Evolutionary conservation across 2,113 vertebrate genomes (phyloP).

Genomic region (Melanocharis versteri): DNA sequence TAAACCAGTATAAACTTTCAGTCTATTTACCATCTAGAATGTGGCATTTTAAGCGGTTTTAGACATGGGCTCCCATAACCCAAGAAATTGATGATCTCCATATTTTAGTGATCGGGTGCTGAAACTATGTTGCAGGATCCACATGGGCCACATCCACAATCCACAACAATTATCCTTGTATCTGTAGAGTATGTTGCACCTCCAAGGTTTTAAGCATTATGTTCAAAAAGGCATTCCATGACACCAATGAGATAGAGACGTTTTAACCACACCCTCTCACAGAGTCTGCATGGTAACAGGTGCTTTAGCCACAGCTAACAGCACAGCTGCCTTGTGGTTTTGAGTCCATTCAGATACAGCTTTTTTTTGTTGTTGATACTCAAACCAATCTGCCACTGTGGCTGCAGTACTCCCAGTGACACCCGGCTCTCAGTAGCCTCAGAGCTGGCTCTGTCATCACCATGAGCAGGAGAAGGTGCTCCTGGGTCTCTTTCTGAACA

Average conservation of each 20-base stretch:
- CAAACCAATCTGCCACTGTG: background rate
- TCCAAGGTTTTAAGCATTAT: background rate
- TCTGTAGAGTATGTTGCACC: background rate
- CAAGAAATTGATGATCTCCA: fast-evolving
- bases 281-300: background rate
- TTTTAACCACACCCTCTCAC: background rate
- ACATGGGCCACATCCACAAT: background rate
- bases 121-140: background rate
- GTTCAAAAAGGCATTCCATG: background rate
- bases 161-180: fast-evolving
- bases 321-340: background rate
- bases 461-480: background rate
- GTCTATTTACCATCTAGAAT: background rate
- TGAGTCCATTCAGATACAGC: background rate
- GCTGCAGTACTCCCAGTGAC: background rate
- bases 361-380: background rate
- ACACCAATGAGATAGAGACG: fast-evolving
- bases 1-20: background rate
- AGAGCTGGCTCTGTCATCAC: background rate
- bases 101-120: background rate
- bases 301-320: background rate
- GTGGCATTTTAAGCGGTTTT: background rate
- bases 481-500: background rate
- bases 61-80: background rate
- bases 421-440: background rate